These are phyloP conservation scores for Nineta flava DNA, from an alignment of 2,888 invertebrate species.

Conservation along the genomic window DNA sequence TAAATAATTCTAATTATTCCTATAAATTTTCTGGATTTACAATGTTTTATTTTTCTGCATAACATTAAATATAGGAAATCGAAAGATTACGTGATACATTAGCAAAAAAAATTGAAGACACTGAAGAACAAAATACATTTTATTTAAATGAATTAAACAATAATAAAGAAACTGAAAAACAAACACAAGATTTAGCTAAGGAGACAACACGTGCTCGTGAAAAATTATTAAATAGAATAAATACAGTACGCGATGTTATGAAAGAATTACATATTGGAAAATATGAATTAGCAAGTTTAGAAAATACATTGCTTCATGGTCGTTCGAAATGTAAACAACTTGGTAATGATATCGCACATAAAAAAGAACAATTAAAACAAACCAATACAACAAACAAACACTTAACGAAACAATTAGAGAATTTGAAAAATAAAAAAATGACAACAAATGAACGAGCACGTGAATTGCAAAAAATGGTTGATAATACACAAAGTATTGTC, in stretches of 20 bases:
- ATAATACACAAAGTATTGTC: conserved; percentile 37
- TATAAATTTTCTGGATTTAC: no score
- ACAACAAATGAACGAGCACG: conserved; percentile 39
- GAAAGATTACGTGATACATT: conserved; percentile 18
- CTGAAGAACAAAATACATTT: conserved; percentile 43
- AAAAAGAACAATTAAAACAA: conserved; percentile 15
- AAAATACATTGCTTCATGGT: conserved; percentile 22
- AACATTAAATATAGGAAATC: conserved; percentile 16
- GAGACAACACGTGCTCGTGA: conserved; percentile 23
- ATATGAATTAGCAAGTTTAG: conserved; percentile 30
- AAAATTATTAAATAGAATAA: neutral
- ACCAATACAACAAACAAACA: conserved; percentile 15
- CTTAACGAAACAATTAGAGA: conserved; percentile 31
- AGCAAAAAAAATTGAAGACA: conserved; percentile 31
- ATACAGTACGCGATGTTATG: neutral
- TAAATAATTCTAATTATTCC: no score
- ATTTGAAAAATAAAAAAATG: conserved; percentile 34
- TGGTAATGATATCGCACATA: conserved; percentile 15
- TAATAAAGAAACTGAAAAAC: conserved; percentile 33
- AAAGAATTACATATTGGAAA: conserved; percentile 25
- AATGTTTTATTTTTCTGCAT: no score
- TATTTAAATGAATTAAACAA: conserved; percentile 39
- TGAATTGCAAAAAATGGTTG: conserved; percentile 42
- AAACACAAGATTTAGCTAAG: conserved; percentile 26
- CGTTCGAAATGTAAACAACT: conserved; percentile 18